Conservation (phyloP, 2,888 invertebrate genomes). For the Clostera curtula region DNA sequence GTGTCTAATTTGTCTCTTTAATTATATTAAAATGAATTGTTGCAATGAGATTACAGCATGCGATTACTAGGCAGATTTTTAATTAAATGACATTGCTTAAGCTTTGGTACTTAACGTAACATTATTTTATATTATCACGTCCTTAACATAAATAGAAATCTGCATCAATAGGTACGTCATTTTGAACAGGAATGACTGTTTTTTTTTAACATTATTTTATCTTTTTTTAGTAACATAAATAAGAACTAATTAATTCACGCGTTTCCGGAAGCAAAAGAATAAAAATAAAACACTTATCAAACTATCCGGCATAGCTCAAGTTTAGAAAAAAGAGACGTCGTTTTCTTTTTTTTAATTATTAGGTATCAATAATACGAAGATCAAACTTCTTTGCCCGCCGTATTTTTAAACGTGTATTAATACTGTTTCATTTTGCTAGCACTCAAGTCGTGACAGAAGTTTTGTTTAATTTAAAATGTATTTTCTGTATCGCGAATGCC, state of each 20-base stretch:
- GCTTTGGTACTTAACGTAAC: too few relatives aligned
- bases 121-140: constrained; percentile 3
- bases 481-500: too few relatives aligned
- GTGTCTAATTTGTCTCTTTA: too few relatives aligned
- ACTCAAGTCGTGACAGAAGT: too few relatives aligned
- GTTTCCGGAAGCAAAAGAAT: constrained; percentile 41
- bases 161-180: constrained; percentile 16
- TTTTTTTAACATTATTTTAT: constrained; percentile 17
- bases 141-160: constrained; percentile 11
- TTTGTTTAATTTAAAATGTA: too few relatives aligned
- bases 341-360: constrained; percentile 28
- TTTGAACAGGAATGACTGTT: constrained; percentile 19
- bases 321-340: constrained; percentile 60
- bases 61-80: too few relatives aligned
- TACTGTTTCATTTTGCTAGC: constrained; percentile 24
- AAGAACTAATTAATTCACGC: constrained; percentile 24
- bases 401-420: constrained; percentile 13
- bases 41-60: too few relatives aligned
- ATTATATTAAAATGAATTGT: too few relatives aligned
- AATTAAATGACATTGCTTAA: too few relatives aligned
- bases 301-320: constrained; percentile 65
- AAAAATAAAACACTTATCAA: constrained; percentile 27
- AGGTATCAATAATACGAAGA: constrained; percentile 34
- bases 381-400: constrained; percentile 42
- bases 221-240: constrained; percentile 20